Evolutionary conservation across 2,797 vertebrate species (phyloP).

Genomic region (Sebastes wilsoni): DNA sequence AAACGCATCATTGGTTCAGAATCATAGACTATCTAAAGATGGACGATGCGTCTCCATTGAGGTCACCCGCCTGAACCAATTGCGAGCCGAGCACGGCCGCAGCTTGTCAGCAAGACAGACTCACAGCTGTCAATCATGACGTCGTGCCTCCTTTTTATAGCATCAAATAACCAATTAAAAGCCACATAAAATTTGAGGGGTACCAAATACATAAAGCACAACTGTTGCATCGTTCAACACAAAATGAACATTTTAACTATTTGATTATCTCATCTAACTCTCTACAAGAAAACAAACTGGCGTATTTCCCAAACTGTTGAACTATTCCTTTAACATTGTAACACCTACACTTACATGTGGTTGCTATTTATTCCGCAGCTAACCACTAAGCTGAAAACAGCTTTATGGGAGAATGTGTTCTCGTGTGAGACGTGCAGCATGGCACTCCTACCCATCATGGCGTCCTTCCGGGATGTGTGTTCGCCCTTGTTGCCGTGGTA

Average conservation of each 20-base stretch:
- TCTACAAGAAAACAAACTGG: background rate
- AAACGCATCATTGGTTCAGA: too few relatives aligned
- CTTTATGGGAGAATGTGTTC: background rate
- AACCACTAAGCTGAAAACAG: background rate
- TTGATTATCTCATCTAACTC: background rate
- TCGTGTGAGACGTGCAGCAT: constrained; percentile 8
- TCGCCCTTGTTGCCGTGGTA: constrained; percentile 96
- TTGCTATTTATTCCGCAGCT: background rate
- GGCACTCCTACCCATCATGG: constrained; percentile 89
- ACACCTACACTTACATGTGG: background rate
- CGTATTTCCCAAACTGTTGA: background rate
- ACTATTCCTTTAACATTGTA: background rate
- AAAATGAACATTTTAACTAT: too few relatives aligned
- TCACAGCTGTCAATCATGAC: rapidly evolving
- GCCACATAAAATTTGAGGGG: too few relatives aligned
- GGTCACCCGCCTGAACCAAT: too few relatives aligned
- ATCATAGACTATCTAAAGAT: too few relatives aligned
- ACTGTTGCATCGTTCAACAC: too few relatives aligned
- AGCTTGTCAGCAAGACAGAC: too few relatives aligned
- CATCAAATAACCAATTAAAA: too few relatives aligned
- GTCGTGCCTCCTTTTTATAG: rapidly evolving
- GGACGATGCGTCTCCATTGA: too few relatives aligned
- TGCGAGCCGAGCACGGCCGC: too few relatives aligned
- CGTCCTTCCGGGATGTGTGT: constrained; percentile 96
- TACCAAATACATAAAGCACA: too few relatives aligned